Conservation (phyloP, 2,113 vertebrate genomes). For the Melanerpes formicivorus region DNA sequence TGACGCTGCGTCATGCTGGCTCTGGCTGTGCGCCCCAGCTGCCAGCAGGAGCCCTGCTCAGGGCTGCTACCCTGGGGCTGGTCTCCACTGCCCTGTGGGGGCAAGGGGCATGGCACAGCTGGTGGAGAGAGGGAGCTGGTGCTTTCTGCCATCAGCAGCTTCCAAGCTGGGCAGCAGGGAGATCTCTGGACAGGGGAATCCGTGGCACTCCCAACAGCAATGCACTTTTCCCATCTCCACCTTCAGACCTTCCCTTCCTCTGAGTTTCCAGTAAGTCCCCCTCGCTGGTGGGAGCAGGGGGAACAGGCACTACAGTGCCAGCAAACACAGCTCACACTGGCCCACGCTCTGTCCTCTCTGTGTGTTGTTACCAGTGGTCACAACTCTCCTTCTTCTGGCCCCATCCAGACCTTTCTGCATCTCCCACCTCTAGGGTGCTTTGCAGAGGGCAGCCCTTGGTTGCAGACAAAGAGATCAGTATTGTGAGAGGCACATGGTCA, state of each 20-base stretch:
- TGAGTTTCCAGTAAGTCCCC: neutral
- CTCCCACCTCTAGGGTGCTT: neutral
- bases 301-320: fast-evolving
- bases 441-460: neutral
- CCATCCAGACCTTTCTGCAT: neutral
- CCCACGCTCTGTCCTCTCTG: fast-evolving
- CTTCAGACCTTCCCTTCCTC: neutral
- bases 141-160: neutral
- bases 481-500: fast-evolving
- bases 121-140: neutral
- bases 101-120: fast-evolving
- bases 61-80: neutral
- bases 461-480: neutral
- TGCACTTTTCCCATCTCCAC: neutral
- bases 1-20: slow-evolving; percentile 14
- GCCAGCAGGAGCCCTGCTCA: neutral
- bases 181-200: neutral
- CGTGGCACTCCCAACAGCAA: neutral
- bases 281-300: neutral
- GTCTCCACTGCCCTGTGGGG: neutral
- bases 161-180: fast-evolving
- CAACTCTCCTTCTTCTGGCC: neutral
- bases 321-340: neutral
- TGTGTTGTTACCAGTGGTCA: neutral
- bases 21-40: neutral